A percentile compares a stretch with the other conserved stretches of the same genome.
Evolutionary conservation across 2,888 invertebrate species (phyloP).

Genomic region (Melinaea marsaeus): DNA sequence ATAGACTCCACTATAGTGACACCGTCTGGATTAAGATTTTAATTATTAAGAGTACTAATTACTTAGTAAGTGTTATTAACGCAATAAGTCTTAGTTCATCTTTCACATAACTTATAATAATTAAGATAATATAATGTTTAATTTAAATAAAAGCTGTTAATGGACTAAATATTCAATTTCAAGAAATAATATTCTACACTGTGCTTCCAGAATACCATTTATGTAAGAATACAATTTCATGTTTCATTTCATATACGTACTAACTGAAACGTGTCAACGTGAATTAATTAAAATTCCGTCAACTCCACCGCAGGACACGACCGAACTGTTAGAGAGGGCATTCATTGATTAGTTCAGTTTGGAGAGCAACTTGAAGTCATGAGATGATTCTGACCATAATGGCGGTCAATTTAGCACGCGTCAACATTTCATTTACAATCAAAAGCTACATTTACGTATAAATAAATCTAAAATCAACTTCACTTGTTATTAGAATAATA

Average conservation of each 20-base stretch:
- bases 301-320: constrained; percentile 9
- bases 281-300: neutral
- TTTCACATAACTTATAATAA: neutral
- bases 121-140: too few relatives aligned
- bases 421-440: too few relatives aligned
- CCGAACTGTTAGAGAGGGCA: constrained; percentile 16
- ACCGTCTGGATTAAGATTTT: constrained; percentile 47
- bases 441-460: too few relatives aligned
- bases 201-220: too few relatives aligned
- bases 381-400: neutral
- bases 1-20: constrained; percentile 65
- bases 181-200: too few relatives aligned
- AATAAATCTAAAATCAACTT: too few relatives aligned
- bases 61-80: neutral
- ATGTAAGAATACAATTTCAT: too few relatives aligned
- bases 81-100: neutral
- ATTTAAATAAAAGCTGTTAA: too few relatives aligned
- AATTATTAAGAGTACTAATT: neutral
- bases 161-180: too few relatives aligned
- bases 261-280: neutral
- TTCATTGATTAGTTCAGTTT: constrained; percentile 18
- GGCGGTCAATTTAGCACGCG: neutral
- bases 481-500: neutral
- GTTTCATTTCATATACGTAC: too few relatives aligned
- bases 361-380: constrained; percentile 17